phyloP scores from a whole-genome alignment of 2,113 vertebrate species.

The Pavo muticus region DNA sequence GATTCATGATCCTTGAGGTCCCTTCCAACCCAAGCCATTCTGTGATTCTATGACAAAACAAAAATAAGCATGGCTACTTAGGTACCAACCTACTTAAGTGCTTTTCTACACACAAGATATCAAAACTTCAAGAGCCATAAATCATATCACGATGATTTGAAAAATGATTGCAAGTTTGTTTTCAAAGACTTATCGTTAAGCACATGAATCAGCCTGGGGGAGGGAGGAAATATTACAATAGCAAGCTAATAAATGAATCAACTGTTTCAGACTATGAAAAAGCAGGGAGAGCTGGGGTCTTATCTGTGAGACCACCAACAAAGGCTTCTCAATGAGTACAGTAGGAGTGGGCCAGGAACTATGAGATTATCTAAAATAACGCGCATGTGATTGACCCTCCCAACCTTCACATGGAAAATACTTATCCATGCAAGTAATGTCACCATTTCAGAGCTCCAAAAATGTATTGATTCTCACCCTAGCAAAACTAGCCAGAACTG shows the following conservation, averaged over 20 bases:
- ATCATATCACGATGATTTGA: not conserved
- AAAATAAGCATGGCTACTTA: not conserved
- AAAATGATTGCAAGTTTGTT: not conserved
- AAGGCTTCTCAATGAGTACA: not conserved
- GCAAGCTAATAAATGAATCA: not conserved
- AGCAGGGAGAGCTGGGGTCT: not conserved
- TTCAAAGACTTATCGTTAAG: not conserved
- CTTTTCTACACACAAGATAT: not conserved
- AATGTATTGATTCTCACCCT: not conserved
- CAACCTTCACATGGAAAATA: not conserved
- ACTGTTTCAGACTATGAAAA: not conserved
- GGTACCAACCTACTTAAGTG: not conserved
- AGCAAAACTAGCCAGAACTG: not conserved
- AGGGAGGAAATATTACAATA: not conserved
- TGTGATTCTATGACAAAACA: not conserved
- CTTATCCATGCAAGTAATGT: not conserved
- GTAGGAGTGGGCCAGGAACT: not conserved
- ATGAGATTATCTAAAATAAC: not conserved
- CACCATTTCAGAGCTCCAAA: not conserved
- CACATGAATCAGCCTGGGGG: not conserved
- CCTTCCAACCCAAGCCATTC: too few species aligned
- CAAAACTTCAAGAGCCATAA: not conserved
- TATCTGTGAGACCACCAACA: not conserved
- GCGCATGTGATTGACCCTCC: fast-evolving
- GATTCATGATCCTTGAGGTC: too few species aligned